Evolutionary conservation across 2,888 invertebrate species (phyloP), one percentile per base, ranked within the genome.

Genomic region (Hypsopygia costalis): DNA sequence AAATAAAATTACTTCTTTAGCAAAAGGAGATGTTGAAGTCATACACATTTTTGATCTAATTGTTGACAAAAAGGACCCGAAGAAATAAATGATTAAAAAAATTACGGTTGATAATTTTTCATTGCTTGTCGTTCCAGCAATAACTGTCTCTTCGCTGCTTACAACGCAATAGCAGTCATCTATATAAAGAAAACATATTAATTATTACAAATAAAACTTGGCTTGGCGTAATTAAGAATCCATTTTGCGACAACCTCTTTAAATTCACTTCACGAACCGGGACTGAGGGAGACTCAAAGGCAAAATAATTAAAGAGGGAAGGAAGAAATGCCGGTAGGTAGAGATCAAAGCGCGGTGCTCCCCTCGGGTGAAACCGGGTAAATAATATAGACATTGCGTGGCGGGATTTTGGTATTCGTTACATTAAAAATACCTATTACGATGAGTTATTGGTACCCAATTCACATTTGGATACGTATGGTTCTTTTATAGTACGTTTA

Each of bases 251-350:
- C 77, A 77, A 72, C 68, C 81, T 83, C 80, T 87, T 85, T 80
- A 86, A 86, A 87, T 87, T 86, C 85, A 76, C 71, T 75, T 69
- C 76, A 64, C 79, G 77, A 68, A 63, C 65, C 49, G 39, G 33
- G 27, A 39, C 50, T 55, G 55, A 59, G 75, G 71, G 76, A 66
- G 68, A 72, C 76, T 81, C 78, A 80, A 80, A 83, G 78, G 81
- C 75, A 73, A 83, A 85, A 87, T 87, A 86, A 87, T 87, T 87
- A 87, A 81, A 80, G 69, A 71, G 76, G 76, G 72, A 68, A 73
- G 75, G 82, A 85, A 81, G 83, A 82, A 82, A 81, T 77, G 75
- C 68, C 67, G 70, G 69, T 67, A 65, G 70, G 62, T 50, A 62
- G 67, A 77, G 77, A 87, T 87, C 86, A 86, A 87, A 87, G 83